Evolutionary conservation across 1,140 invertebrate genomes (phyloP).

Genomic region (Acromyrmex heyeri): DNA sequence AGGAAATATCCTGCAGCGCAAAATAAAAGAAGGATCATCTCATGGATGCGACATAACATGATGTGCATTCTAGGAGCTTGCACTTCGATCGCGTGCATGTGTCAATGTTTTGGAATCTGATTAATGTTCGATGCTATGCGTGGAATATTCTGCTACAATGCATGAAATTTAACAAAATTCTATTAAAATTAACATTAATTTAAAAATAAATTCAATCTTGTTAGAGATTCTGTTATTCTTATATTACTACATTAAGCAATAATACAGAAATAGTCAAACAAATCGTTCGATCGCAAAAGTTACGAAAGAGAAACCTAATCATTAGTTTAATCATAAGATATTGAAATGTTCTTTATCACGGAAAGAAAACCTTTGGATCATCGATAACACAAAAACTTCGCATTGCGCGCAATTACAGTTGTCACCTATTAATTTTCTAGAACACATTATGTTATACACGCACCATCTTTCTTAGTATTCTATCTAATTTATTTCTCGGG

Average conservation of each 20-base stretch:
- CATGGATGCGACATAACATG: constrained; percentile 12
- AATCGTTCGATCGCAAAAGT: not conserved
- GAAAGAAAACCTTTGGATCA: constrained; percentile 4
- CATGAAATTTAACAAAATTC: not conserved
- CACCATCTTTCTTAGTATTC: not conserved
- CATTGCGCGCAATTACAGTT: not conserved
- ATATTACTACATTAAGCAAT: not conserved
- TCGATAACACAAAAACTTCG: not conserved
- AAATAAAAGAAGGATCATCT: constrained; percentile 33
- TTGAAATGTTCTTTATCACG: not conserved
- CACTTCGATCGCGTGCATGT: not conserved
- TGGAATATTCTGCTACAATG: not conserved
- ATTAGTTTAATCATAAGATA: constrained; percentile 7
- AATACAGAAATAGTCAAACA: constrained; percentile 5
- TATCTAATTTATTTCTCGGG: not conserved
- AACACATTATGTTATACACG: not conserved
- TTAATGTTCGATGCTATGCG: not conserved
- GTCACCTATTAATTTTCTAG: constrained; percentile 44
- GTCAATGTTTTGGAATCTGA: constrained; percentile 23
- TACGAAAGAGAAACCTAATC: not conserved
- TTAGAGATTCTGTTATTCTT: not conserved
- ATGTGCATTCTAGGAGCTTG: constrained; percentile 24
- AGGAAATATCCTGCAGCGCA: constrained; percentile 9
- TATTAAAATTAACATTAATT: not conserved
- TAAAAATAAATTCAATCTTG: not conserved